Conservation (phyloP, 2,113 vertebrate genomes). For the Rhombomys opimus region DNA sequence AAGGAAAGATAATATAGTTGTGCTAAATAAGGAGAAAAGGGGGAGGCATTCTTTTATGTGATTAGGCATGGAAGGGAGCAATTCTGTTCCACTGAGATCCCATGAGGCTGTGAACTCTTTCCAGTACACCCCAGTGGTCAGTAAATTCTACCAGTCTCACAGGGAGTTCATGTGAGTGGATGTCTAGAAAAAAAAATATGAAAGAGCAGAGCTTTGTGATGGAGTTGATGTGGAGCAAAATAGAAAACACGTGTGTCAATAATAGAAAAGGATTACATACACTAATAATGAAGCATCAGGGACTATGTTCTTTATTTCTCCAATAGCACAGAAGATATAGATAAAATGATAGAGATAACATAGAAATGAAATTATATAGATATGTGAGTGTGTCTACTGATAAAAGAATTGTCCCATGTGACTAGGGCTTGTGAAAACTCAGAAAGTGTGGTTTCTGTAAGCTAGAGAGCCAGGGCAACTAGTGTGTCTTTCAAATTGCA, state of each 20-base stretch:
- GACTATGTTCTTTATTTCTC: too few relatives aligned
- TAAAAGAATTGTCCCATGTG: background rate
- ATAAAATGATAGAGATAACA: background rate
- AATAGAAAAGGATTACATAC: background rate
- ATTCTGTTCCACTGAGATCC: background rate
- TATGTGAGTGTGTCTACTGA: background rate
- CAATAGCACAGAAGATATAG: background rate
- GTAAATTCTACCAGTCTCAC: background rate
- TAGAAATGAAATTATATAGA: background rate
- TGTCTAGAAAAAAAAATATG: background rate
- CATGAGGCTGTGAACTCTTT: background rate
- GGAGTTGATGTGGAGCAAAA: background rate
- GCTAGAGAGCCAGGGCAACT: background rate
- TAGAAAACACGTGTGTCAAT: background rate
- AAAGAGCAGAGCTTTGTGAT: background rate
- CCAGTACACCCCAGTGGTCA: background rate
- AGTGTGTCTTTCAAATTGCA: background rate
- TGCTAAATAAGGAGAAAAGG: background rate
- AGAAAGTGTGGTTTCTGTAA: background rate
- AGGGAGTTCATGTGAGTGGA: background rate
- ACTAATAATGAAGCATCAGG: background rate
- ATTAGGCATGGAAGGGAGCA: background rate
- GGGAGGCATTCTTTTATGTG: background rate
- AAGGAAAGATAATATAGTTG: background rate
- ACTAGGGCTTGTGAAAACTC: background rate